Evolutionary conservation across 1,140 invertebrate genomes (phyloP).

Genomic region (Hycleus phaleratus): DNA sequence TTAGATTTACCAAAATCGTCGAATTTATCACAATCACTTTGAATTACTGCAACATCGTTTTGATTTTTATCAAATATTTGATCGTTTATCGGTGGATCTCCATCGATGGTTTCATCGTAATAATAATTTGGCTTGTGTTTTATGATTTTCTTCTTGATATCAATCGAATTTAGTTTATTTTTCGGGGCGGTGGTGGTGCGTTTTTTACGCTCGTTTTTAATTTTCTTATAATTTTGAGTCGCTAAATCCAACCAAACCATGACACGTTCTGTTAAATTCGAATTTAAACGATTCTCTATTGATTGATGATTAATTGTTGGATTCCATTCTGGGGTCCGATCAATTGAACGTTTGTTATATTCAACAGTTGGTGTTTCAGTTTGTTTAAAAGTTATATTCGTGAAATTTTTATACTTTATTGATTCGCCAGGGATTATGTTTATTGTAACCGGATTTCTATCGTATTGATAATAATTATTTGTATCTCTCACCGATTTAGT

Average conservation of each 20-base stretch:
- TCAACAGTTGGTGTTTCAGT: background rate
- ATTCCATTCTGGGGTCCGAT: background rate
- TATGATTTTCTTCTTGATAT: conserved; percentile 9
- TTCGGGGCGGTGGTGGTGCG: background rate
- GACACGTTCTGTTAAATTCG: conserved; percentile 45
- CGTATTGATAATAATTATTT: background rate
- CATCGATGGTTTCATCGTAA: background rate
- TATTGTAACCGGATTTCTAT: background rate
- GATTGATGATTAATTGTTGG: background rate
- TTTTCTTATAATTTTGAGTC: conserved; percentile 24
- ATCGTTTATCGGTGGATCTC: background rate
- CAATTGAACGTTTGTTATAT: background rate
- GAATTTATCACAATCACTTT: background rate
- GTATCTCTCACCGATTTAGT: background rate
- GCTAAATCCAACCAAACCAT: conserved; percentile 53
- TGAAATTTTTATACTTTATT: background rate
- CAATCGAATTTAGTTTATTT: background rate
- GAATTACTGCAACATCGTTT: background rate
- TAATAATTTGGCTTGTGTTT: conserved; percentile 6
- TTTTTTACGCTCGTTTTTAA: background rate
- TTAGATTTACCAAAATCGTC: conserved; percentile 25
- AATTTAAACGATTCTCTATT: background rate
- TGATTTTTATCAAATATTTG: background rate
- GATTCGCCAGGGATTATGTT: background rate
- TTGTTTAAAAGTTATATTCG: background rate